Conservation (phyloP, 2,888 invertebrate species). For the Cyaniris semiargus region DNA sequence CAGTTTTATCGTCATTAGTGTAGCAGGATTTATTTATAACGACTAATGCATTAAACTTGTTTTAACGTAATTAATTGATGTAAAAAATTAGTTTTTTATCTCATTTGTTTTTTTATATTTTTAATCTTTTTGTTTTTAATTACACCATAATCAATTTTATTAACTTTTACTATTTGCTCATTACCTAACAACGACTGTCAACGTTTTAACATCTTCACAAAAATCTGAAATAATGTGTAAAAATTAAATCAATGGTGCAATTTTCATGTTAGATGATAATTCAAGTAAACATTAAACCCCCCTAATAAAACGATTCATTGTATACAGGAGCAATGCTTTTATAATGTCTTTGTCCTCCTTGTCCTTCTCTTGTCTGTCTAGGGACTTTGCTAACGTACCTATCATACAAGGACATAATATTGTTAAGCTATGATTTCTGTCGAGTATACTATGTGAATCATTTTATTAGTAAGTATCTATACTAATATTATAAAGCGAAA, state of each 20-base stretch:
- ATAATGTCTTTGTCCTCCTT: too few species aligned
- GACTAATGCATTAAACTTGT: not conserved
- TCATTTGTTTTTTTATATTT: not conserved
- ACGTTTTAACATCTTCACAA: not conserved
- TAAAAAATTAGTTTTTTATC: not conserved
- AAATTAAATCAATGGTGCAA: conserved; percentile 18
- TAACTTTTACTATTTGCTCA: conserved; percentile 9
- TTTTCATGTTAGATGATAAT: not conserved
- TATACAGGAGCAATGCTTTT: too few species aligned
- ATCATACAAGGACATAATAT: too few species aligned
- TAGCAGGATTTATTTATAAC: not conserved
- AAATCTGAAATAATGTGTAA: not conserved
- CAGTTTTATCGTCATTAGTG: not conserved
- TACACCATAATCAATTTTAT: not conserved
- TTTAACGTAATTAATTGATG: not conserved
- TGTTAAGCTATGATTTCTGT: too few species aligned
- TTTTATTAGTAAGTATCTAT: too few species aligned
- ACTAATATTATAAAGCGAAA: too few species aligned
- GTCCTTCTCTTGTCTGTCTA: too few species aligned
- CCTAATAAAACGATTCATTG: not conserved
- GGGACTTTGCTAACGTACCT: too few species aligned
- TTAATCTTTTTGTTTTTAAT: not conserved
- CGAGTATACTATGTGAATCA: not conserved
- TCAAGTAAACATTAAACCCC: not conserved
- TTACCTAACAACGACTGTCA: not conserved